Base-by-base conservation (phyloP, 1,140 invertebrate species). In the Caenorhabditis remanei region DNA sequence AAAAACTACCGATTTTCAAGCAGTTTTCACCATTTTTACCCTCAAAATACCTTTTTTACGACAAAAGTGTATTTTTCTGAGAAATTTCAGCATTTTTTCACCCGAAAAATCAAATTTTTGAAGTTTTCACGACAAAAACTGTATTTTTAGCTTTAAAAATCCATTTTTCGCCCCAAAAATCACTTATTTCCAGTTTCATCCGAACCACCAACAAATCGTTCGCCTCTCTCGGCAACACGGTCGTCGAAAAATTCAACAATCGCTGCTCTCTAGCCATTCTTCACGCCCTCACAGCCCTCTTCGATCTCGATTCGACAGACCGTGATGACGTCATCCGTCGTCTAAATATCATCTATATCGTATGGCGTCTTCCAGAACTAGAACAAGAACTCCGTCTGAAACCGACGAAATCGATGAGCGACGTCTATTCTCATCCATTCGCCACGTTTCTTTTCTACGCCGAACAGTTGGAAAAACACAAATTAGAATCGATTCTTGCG, bases 191-290 rank as follows among this genome's bases (percentile, higher is more conserved):
- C 46, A 79, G 71, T 21, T 79, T 79, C 19, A 79, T 79, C 21
- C 71, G 71, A 9, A 79, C 71, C 46, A 79, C 71, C 0, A 79
- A 79, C 46, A 79, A 79, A 50, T 79, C 71, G 3, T 79, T 79
- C 71, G 53, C 50, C 9, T 79, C 71, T 32, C 71, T 79, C 40
- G 71, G 71, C 6, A 79, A 79, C 46, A 53, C 43, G 1, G 32
- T 79, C 46, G 46, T 79, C 46, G 71, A 50, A 7, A 21, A 53
- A 11, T 79, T 79, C 71, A 9, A 40, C 5, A 79, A 79, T 32
- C 71, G 71, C 0, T 79, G 71, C 71, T 79, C 71, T 6, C 71
- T 79, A 1, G 71, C 46, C 19, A 24, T 79, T 14, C 46, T 79
- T 24, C 71, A 79, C 4, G 71, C 71, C 40, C 71, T 79, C 21